Evolutionary conservation across 2,113 vertebrate species (phyloP), one percentile per base, ranked within the genome.

Genomic region (Poeciliopsis retropinna): DNA sequence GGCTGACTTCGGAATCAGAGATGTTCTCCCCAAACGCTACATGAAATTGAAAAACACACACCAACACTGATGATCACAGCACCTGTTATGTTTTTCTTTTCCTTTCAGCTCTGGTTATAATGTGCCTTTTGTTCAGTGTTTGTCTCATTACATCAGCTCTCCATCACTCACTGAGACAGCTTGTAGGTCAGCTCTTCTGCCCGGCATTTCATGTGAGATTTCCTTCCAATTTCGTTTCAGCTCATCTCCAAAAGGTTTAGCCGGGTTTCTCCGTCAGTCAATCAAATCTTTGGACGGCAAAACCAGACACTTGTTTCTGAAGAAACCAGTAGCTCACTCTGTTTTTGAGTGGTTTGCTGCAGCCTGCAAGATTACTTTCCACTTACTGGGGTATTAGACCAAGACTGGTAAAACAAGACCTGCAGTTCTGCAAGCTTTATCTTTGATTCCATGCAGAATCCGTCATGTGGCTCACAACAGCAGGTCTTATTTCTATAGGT

Each of bases 121-220:
- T 61, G 13, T 2, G 0, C 75, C 51, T 64, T 85, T 60, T 78
- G 64, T 79, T 62, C 2, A 82, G 61, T 15, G 73, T 72, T 83
- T 83, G 79, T 83, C 67, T 89, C 82, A 80, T 66, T 64, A 44
- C 72, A 28, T 75, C 83, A 31, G 57, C 47, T 60, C 22, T 67
- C 70, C 83, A 79, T 77, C 72, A 11, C 32, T 78, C 29, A 1
- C 60, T 84, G 70, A 51, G 65, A 70, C 79, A 81, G 62, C 72
- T 22, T 17, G n/a, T 60, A 39, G 17, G 34, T 74, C 76, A 27
- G 74, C 80, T 79, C 79, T 78, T 78, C 74, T 78, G 72, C 69
- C 32, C 73, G 41, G 22, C 57, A 29, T 27, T 51, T 17, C 47
- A 8, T 72, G n/a, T 64, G 29, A 19, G 4, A 62, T 76, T 41